A percentile compares a stretch with the other conserved stretches of the same genome.
phyloP scores from a whole-genome alignment of 2,888 invertebrate genomes.

The Epiblema foenella region DNA sequence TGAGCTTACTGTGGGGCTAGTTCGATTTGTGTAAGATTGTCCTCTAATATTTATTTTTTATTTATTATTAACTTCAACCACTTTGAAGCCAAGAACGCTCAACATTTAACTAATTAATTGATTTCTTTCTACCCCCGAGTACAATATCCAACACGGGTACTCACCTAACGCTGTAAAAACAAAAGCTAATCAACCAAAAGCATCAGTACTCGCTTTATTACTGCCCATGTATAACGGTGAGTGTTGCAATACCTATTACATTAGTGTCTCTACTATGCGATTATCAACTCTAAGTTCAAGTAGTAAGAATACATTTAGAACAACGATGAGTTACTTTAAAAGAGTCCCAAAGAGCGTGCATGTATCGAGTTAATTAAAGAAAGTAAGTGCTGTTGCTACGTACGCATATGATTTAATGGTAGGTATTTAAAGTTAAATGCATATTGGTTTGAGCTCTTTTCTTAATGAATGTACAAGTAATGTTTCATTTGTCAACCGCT shows the following conservation, averaged over 20 bases:
- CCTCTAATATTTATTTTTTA: too few relatives aligned
- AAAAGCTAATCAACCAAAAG: conserved; percentile 43
- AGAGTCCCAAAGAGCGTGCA: conserved; percentile 21
- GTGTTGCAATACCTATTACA: conserved; percentile 31
- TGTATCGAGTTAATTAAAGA: conserved; percentile 25
- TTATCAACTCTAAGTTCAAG: conserved; percentile 3
- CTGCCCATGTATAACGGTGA: conserved; percentile 30
- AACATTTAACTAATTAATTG: conserved; percentile 35
- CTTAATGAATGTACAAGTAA: background rate
- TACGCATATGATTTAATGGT: conserved; percentile 11
- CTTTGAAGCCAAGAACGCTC: background rate
- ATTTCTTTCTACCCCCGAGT: conserved; percentile 7
- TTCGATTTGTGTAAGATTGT: too few relatives aligned
- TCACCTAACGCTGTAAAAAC: conserved; percentile 38
- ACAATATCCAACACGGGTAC: conserved; percentile 19
- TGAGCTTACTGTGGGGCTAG: too few relatives aligned
- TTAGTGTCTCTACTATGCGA: conserved; percentile 9
- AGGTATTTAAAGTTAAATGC: conserved; percentile 3
- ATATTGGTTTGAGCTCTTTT: background rate
- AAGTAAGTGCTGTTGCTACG: background rate
- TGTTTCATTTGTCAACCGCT: background rate
- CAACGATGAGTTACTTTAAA: background rate
- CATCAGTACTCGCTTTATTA: conserved; percentile 39
- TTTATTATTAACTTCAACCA: background rate
- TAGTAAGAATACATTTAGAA: conserved; percentile 1